Base-by-base conservation (phyloP, 2,797 vertebrate genomes). In the Graptemys geographica region DNA sequence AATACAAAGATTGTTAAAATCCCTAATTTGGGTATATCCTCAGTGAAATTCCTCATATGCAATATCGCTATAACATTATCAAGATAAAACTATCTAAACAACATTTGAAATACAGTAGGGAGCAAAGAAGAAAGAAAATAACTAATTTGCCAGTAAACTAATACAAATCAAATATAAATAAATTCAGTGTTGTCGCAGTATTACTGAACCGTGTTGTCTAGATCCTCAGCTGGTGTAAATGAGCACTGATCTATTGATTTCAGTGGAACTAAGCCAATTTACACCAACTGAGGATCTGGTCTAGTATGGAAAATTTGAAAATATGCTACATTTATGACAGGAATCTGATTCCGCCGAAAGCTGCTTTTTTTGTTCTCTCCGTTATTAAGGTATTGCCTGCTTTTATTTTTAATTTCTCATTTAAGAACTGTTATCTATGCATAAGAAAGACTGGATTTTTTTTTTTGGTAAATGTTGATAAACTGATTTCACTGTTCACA, bases 1-100 rank as follows among this genome's bases (percentile, higher is more conserved):
- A 94, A 84, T 18, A 33, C 31, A 82, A 90, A 94, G 90, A 90
- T 74, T 90, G 19, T 84, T 82, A 90, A 93, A 55, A 9, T 11
- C 27, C 27, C 56, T 57, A 57, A 28, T 28, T 57, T 27, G 56
- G 27, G 56, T 28, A 28, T 57, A 28, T 57, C 65, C 82, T 56
- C 79, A 81, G 52, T 89, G n/a, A 28, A 82, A 37, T 84, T 69
- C 5, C 16, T 69, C 65, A 57, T 28, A 57, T 57, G 11, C 56
- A 57, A 6, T 57, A 57, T 57, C 27, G 27, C 33, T 33, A 5
- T 69, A 69, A 37, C 33, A 69, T 69, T 69, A 37, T 37, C 31
- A 69, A 19, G 65, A 69, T 57, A 57, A 57, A 57, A 27, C 23
- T 57, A 27, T n/a, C n/a, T n/a, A 65, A 33, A 65, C 31, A 33